Evolutionary conservation across 2,888 invertebrate species (phyloP).

Genomic region (Spilarctia lutea): DNA sequence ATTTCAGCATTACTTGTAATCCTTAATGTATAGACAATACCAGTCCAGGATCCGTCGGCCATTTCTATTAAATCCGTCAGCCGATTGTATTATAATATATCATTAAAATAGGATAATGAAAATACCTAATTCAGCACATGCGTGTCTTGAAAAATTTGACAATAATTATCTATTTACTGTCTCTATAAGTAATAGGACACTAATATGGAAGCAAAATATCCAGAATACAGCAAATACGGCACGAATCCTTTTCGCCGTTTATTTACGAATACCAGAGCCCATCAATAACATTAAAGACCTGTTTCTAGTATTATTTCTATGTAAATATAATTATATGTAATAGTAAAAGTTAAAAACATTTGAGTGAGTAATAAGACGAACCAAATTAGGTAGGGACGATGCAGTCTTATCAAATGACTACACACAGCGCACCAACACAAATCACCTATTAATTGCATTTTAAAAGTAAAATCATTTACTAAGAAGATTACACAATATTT

Average conservation of each 20-base stretch:
- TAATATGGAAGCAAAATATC: not conserved
- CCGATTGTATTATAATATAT: too few species aligned
- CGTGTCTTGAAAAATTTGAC: not conserved
- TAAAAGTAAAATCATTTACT: not conserved
- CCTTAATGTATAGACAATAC: not conserved
- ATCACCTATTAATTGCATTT: not conserved
- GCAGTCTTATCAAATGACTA: not conserved
- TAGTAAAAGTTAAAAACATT: not conserved
- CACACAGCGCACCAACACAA: not conserved
- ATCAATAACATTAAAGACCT: not conserved
- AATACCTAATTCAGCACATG: not conserved
- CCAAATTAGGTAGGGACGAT: not conserved
- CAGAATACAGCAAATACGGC: not conserved
- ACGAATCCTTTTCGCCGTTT: not conserved
- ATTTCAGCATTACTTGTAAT: too few species aligned
- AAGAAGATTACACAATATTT: not conserved
- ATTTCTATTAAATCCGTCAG: too few species aligned
- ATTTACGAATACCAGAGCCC: not conserved
- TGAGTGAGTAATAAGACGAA: not conserved
- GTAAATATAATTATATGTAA: not conserved
- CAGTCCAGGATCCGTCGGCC: not conserved
- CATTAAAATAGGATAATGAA: not conserved
- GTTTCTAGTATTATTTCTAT: not conserved
- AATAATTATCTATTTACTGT: not conserved
- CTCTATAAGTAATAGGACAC: not conserved